These are phyloP conservation scores for Rhinogobius similis DNA, from an alignment of 2,113 vertebrate species.

Conservation along the genomic window DNA sequence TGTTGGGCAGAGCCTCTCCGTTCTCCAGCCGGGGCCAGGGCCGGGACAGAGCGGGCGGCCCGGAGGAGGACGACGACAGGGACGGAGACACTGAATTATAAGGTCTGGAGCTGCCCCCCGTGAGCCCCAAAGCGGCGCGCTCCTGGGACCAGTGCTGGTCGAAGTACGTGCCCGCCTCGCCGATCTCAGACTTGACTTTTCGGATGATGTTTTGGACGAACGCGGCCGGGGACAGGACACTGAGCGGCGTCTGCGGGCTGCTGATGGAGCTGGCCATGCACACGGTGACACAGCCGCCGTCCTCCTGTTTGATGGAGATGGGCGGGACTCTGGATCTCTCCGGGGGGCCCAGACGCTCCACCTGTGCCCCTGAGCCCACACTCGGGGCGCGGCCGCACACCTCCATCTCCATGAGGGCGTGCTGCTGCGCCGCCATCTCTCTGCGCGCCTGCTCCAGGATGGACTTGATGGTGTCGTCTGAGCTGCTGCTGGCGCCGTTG, in stretches of 20 bases:
- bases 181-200: conserved; percentile 96
- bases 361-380: conserved; percentile 52
- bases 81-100: conserved; percentile 91
- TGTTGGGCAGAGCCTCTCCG: conserved; percentile 70
- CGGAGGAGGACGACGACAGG: conserved; percentile 88
- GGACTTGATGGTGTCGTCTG: conserved; percentile 94
- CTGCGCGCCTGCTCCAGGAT: conserved; percentile 93
- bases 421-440: conserved; percentile 97
- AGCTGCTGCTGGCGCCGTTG: conserved; percentile 78
- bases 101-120: conserved; percentile 69
- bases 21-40: conserved; percentile 83
- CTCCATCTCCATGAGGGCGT: conserved; percentile 92
- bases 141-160: conserved; percentile 97
- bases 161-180: conserved; percentile 89
- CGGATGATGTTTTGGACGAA: conserved; percentile 98
- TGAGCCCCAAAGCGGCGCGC: conserved; percentile 64
- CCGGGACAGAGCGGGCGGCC: conserved; percentile 84
- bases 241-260: conserved; percentile 81
- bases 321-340: conserved; percentile 75
- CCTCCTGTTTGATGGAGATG: conserved; percentile 89
- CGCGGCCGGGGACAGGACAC: conserved; percentile 89
- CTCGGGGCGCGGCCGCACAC: conserved; percentile 62
- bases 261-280: conserved; percentile 72
- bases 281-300: conserved; percentile 66
- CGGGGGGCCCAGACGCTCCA: conserved; percentile 77